Base-by-base conservation (phyloP, 2,888 invertebrate genomes). In the Plagodis pulveraria region DNA sequence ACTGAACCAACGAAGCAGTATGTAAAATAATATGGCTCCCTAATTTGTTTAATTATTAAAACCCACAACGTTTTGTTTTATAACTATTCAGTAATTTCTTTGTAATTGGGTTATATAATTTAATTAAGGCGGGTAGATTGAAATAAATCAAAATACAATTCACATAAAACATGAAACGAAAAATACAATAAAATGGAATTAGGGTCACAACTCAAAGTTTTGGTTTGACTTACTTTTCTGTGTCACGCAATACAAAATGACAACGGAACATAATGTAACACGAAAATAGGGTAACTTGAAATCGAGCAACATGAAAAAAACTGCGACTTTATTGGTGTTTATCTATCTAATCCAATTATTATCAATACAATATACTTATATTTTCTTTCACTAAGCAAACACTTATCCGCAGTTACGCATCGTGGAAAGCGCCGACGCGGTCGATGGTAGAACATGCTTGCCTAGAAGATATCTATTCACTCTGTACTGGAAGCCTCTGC, bases 191-290 rank as follows among this genome's bases (percentile, higher is more conserved):
- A 84, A 88, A 84, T 81, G 76, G 86, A 89, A 90, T 88, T 85
- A 85, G 86, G 86, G 80, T 81, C 85, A 85, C 84, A 86, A 86
- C 82, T 83, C 85, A 80, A 86, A 87, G 74, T 84, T 84, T 80
- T 72, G 72, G 73, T 78, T 76, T 89, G 88, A 89, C 80, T 88
- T 87, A 91, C 86, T 83, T 83, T 76, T 66, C 71, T 67, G 70
- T 70, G 81, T 84, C 91, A 91, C 91, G 91, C 91, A 78, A 89
- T 66, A 63, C 69, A 71, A 74, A 83, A 82, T 78, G 80, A 86
- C 84, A 84, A 75, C 76, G 76, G 71, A 78, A 82, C 81, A 83
- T 84, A 78, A 84, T 82, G 81, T 83, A 73, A 70, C 65, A 75
- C 68, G 69, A 72, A 79, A 81, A 77, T 80, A 72, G 73, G 74